A percentile compares a stretch with the other conserved stretches of the same genome.
These are phyloP conservation scores for Boulengeromyrus knoepffleri DNA, from an alignment of 2,113 vertebrate genomes.

Conservation along the genomic window DNA sequence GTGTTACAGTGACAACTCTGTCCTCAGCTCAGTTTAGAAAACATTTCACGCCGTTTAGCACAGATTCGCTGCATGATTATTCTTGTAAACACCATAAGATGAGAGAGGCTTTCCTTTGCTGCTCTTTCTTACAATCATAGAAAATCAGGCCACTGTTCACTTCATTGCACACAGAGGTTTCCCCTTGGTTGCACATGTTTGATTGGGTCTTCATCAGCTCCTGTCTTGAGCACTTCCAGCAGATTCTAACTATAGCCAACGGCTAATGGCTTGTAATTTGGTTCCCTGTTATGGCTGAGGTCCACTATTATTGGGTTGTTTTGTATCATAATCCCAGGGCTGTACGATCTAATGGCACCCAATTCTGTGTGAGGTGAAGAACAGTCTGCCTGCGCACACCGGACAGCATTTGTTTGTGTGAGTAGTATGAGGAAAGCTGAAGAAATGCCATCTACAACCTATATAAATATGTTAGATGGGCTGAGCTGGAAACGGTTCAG, in stretches of 20 bases:
- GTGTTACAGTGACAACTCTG: neutral
- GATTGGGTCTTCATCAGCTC: neutral
- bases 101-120: neutral
- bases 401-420: neutral
- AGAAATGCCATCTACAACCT: neutral
- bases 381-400: neutral
- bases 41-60: neutral
- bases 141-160: neutral
- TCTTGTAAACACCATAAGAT: neutral
- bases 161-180: neutral
- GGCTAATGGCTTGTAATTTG: neutral
- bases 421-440: neutral
- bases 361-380: neutral
- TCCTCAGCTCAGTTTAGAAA: neutral
- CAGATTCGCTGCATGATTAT: neutral
- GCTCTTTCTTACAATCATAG: neutral
- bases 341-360: neutral
- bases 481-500: neutral
- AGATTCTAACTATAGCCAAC: neutral
- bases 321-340: neutral
- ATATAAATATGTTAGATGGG: neutral
- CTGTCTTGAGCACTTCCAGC: neutral
- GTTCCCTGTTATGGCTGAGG: neutral
- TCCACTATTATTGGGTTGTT: neutral
- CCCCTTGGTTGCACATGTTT: neutral